Evolutionary conservation across 2,888 invertebrate species (phyloP), one percentile per base, ranked within the genome.

Genomic region (Neoitamus cyanurus): DNA sequence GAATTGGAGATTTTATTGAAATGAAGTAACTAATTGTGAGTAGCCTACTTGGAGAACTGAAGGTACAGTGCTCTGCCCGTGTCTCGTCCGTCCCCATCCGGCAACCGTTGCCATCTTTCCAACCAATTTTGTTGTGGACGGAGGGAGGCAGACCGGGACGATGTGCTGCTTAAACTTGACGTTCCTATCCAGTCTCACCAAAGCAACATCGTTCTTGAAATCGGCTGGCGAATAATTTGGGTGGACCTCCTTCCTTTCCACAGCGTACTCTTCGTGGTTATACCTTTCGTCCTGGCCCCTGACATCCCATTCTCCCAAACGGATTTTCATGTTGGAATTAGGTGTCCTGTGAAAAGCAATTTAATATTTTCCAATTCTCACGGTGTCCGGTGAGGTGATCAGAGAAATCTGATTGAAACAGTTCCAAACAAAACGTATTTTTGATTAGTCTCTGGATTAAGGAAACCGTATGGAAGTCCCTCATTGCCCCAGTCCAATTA

Each of bases 291-390:
- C 95, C 20, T 95, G 94, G 83, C 96, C 97, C 0, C 97, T 92
- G 0, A 98, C 97, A 90, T 98, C 97, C 97, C 97, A 97, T 90
- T 98, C 98, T 0, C 98, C 98, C 0, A 98, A 92, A 1, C 98
- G 94, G 0, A 98, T 97, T 87, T 97, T 95, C 87, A 98, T 94
- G 89, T 97, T 97, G 77, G 95, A 95, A 89, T 97, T 97, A 28
- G 97, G 95, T 6, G 97, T 97, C 83, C 97, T 97, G 37, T 42
- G 37, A 28, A 72, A 37, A 42, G 13, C 37, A 37, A 11, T 37
- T 37, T 37, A 13, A 13, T 13, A 5, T 36, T 36, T 9, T 11
- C 11, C 36, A 36, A 36, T n/a, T n/a, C n/a, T n/a, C n/a, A n/a
- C n/a, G n/a, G n/a, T n/a, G n/a, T n/a, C n/a, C n/a, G n/a, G n/a